These are phyloP conservation scores for Erebia ligea DNA, from an alignment of 2,888 invertebrate species.

Conservation along the genomic window DNA sequence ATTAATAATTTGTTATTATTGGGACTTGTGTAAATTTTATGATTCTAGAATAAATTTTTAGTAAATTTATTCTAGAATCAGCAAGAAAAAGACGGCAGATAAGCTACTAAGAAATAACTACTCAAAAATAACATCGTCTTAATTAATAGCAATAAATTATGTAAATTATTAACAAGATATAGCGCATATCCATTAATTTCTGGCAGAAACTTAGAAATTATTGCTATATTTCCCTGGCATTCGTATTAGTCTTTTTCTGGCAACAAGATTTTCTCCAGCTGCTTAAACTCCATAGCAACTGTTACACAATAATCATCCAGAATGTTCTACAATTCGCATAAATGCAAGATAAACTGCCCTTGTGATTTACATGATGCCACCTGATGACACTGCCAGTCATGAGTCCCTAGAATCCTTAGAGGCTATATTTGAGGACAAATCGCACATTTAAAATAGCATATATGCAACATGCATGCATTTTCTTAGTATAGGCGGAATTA, in stretches of 20 bases:
- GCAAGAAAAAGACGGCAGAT: neutral
- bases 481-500: constrained; percentile 42
- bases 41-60: no score
- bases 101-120: neutral
- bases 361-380: constrained; percentile 43
- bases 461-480: constrained; percentile 47
- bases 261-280: constrained; percentile 5
- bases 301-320: constrained; percentile 45
- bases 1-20: no score
- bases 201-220: neutral
- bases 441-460: constrained; percentile 48
- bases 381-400: constrained; percentile 44
- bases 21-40: no score
- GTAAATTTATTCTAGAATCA: no score
- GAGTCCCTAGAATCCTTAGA: constrained; percentile 34
- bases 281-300: constrained; percentile 3
- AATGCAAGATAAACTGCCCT: constrained; percentile 50
- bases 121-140: neutral
- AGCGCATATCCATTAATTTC: neutral
- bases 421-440: constrained; percentile 44
- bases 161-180: neutral
- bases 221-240: constrained; percentile 3
- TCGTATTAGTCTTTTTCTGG: neutral
- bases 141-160: neutral
- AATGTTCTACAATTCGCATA: constrained; percentile 55